Conservation (phyloP, 2,888 invertebrate genomes). For the Trichopoda pennipes region DNA sequence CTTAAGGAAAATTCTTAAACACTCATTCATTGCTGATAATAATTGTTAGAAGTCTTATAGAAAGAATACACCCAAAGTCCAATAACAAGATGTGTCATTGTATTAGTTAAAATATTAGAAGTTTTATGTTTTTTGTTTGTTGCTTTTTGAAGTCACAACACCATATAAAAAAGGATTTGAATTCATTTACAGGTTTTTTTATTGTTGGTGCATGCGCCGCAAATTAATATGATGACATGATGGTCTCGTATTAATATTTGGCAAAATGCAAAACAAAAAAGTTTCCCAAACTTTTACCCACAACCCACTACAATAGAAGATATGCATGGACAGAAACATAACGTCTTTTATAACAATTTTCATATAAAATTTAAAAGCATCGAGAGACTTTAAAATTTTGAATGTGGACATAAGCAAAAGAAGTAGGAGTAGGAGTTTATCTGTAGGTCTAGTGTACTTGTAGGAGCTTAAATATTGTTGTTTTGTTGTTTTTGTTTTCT, state of each 20-base stretch:
- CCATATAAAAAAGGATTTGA: conserved; percentile 5
- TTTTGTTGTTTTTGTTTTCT: background rate
- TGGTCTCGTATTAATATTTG: conserved; percentile 22
- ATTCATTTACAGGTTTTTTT: conserved; percentile 37
- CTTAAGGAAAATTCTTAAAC: background rate
- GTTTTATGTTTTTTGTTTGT: too few relatives aligned
- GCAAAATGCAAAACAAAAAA: conserved; percentile 18
- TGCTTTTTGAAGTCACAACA: background rate
- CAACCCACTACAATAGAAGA: conserved; percentile 20
- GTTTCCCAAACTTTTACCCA: background rate
- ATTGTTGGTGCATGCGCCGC: conserved; percentile 65
- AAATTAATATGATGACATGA: conserved; percentile 43
- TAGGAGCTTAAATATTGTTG: background rate
- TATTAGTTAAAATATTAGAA: conserved; percentile 24
- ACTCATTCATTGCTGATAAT: background rate
- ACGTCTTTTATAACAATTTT: conserved; percentile 3
- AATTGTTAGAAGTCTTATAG: background rate
- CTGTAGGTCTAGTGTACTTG: background rate
- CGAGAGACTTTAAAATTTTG: conserved; percentile 37
- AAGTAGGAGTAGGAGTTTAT: background rate
- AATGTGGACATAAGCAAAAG: background rate
- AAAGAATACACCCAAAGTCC: background rate
- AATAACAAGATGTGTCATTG: background rate
- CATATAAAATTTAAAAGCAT: conserved; percentile 9
- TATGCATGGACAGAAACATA: conserved; percentile 10